phyloP scores from a whole-genome alignment of 2,797 vertebrate genomes.

The Neoniphon sammara region DNA sequence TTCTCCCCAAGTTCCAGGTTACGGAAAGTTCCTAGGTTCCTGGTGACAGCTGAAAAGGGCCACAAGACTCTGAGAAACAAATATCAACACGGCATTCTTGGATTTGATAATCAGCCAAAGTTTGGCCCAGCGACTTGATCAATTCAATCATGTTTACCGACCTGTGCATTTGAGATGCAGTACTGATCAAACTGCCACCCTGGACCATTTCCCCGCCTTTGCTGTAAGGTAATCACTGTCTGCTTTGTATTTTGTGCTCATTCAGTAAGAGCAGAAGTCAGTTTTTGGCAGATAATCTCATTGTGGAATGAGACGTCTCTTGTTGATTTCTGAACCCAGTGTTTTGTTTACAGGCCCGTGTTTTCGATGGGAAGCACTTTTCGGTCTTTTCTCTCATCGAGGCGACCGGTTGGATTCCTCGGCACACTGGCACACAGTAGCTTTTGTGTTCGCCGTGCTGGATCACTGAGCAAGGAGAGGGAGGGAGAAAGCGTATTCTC shows the following conservation, averaged over 20 bases:
- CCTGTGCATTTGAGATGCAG: too few relatives aligned
- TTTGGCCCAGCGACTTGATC: too few relatives aligned
- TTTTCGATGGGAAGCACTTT: slow-evolving; percentile 51
- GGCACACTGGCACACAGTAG: slow-evolving; percentile 69
- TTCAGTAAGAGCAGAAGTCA: neutral
- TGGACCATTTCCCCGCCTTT: too few relatives aligned
- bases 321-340: slow-evolving; percentile 13
- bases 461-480: slow-evolving; percentile 78
- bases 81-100: too few relatives aligned
- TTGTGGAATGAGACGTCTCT: neutral
- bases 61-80: too few relatives aligned
- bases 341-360: slow-evolving; percentile 3
- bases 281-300: neutral
- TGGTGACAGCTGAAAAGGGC: too few relatives aligned
- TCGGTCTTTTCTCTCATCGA: slow-evolving; percentile 45
- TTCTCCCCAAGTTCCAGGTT: too few relatives aligned
- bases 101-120: too few relatives aligned
- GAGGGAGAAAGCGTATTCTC: slow-evolving; percentile 63
- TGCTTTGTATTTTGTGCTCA: neutral
- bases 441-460: slow-evolving; percentile 79
- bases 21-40: too few relatives aligned
- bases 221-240: neutral
- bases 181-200: too few relatives aligned
- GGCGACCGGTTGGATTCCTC: slow-evolving; percentile 64
- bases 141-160: too few relatives aligned